Conservation (phyloP, 2,113 vertebrate genomes). For the Campylorhamphus procurvoides region DNA sequence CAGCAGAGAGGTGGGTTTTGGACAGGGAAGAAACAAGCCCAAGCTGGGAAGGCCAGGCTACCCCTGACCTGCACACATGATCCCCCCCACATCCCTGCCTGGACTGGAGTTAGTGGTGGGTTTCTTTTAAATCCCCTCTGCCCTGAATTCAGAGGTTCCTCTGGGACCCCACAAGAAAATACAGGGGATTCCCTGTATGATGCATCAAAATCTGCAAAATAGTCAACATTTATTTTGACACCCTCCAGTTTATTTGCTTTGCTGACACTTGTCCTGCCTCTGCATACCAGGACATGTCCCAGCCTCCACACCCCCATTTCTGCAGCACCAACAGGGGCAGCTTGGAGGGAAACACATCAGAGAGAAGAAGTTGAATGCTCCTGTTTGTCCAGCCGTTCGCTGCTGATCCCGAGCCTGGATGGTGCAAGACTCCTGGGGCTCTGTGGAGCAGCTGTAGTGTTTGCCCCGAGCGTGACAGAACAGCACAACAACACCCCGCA, state of each 20-base stretch:
- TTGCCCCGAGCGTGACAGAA: neutral
- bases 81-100: neutral
- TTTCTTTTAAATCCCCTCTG: neutral
- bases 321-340: fast-evolving
- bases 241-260: neutral
- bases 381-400: fast-evolving
- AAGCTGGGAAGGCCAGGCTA: neutral
- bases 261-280: neutral
- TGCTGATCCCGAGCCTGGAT: neutral
- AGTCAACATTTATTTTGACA: neutral
- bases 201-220: neutral
- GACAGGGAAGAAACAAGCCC: neutral
- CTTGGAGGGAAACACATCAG: neutral
- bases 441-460: fast-evolving
- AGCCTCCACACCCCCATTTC: neutral
- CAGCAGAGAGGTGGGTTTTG: neutral
- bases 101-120: neutral
- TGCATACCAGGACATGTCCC: fast-evolving
- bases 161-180: neutral
- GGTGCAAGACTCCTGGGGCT: neutral
- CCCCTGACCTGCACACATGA: fast-evolving
- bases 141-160: neutral
- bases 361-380: fast-evolving
- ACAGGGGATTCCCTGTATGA: neutral
- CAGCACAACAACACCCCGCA: neutral